phyloP scores from a whole-genome alignment of 2,113 vertebrate species.

The Hyperoodon ampullatus region DNA sequence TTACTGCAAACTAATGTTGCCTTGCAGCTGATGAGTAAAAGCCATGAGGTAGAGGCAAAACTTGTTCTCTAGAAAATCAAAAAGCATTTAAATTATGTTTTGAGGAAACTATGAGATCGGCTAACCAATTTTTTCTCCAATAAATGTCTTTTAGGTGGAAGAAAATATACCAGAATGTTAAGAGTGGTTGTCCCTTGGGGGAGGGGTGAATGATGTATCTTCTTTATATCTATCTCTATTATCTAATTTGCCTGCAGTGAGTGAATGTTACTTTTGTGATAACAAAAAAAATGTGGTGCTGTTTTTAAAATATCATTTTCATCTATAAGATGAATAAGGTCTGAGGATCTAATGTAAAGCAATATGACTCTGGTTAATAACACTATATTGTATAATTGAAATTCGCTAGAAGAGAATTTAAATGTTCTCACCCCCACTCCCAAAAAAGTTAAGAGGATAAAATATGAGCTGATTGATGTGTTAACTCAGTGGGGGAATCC shows the following conservation, averaged over 20 bases:
- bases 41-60: conserved; percentile 88
- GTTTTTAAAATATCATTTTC: neutral
- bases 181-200: neutral
- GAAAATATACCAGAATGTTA: neutral
- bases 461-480: neutral
- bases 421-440: neutral
- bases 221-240: neutral
- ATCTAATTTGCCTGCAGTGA: neutral
- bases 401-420: neutral
- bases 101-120: neutral
- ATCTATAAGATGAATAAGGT: neutral
- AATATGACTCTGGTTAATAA: neutral
- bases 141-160: neutral
- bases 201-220: neutral
- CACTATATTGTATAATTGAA: neutral
- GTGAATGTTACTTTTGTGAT: neutral
- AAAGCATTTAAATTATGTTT: neutral
- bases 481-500: neutral
- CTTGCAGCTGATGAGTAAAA: conserved; percentile 86
- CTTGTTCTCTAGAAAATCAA: neutral
- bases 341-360: neutral
- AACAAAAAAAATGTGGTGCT: neutral
- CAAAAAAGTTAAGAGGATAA: neutral
- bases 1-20: conserved; percentile 85
- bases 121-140: neutral